These are phyloP conservation scores for Ladona fulva DNA, from an alignment of 1,140 invertebrate species.

Conservation along the genomic window DNA sequence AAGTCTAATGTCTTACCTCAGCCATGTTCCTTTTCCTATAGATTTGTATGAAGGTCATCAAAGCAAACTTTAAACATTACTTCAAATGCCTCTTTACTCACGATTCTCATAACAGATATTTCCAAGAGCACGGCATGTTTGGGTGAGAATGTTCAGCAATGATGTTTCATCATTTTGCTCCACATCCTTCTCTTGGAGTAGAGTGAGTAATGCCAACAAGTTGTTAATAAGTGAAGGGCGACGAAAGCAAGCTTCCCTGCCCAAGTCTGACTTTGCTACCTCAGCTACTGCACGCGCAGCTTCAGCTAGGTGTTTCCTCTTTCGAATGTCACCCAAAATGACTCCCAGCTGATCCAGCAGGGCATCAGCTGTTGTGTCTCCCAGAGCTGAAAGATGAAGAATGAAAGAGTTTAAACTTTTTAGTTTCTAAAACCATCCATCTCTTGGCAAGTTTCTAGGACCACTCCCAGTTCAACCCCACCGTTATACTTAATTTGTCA, in stretches of 20 bases:
- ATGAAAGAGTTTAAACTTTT: no score
- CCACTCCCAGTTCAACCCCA: no score
- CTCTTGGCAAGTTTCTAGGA: no score
- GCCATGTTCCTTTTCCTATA: no score
- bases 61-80: no score
- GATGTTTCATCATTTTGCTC: neutral
- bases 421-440: no score
- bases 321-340: neutral
- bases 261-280: neutral
- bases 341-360: neutral
- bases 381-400: neutral
- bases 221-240: neutral
- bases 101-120: conserved; percentile 85
- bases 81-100: no score
- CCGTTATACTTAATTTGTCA: no score
- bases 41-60: no score
- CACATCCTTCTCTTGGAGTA: neutral
- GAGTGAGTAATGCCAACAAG: neutral
- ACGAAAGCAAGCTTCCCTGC: neutral
- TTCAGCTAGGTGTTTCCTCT: neutral
- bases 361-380: neutral
- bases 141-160: conserved; percentile 27
- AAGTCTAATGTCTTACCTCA: no score
- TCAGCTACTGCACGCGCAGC: neutral
- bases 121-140: conserved; percentile 69